A percentile compares a stretch with the other conserved stretches of the same genome.
Evolutionary conservation across 2,113 vertebrate species (phyloP).

Genomic region (Himantopus leucocephalus): DNA sequence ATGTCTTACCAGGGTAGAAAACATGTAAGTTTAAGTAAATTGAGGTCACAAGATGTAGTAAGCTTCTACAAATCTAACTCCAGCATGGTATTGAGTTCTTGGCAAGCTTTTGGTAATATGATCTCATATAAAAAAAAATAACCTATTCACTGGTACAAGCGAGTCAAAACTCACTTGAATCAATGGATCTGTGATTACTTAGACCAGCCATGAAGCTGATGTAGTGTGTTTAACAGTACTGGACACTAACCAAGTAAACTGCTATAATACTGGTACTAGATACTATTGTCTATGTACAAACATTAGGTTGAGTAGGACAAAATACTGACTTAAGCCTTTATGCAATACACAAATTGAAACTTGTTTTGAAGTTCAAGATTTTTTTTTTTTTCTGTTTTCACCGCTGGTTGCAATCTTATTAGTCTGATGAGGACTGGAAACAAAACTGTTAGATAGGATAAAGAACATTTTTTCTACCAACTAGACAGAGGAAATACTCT

Average conservation of each 20-base stretch:
- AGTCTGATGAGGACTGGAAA: neutral
- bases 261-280: neutral
- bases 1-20: constrained; percentile 11
- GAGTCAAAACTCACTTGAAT: neutral
- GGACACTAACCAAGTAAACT: neutral
- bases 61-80: constrained; percentile 39
- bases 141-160: neutral
- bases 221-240: neutral
- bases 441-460: neutral
- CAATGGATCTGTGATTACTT: neutral
- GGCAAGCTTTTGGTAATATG: constrained; percentile 24
- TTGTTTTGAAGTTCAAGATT: neutral
- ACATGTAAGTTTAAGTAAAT: constrained; percentile 29
- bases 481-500: neutral
- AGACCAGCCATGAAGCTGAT: neutral
- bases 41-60: constrained; percentile 39
- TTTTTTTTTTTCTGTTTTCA: neutral
- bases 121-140: neutral
- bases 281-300: neutral
- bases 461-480: neutral
- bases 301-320: neutral
- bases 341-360: neutral
- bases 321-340: neutral
- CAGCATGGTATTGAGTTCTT: constrained; percentile 24
- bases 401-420: neutral